Evolutionary conservation across 2,113 vertebrate species (phyloP).

Genomic region (Nothobranchius kuhntae): DNA sequence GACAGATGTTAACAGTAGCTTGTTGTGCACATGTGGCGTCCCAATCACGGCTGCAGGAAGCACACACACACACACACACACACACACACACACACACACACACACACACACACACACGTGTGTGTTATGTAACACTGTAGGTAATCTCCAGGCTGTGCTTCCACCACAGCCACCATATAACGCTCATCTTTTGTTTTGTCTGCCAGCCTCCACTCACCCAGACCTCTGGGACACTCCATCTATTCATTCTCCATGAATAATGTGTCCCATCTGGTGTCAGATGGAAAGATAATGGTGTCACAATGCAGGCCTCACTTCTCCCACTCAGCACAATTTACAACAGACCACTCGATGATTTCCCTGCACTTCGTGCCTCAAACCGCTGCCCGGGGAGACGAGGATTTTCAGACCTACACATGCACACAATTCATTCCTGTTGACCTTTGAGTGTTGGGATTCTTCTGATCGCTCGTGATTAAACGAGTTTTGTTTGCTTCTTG

Average conservation of each 20-base stretch:
- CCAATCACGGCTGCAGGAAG: conserved; percentile 38
- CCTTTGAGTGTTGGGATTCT: conserved; percentile 33
- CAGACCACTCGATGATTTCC: conserved; percentile 58
- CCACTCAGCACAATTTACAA: conserved; percentile 64
- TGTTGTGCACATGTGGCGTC: conserved; percentile 40
- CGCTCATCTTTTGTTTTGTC: conserved; percentile 50
- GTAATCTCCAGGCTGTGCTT: conserved; percentile 42
- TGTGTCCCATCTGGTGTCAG: conserved; percentile 68
- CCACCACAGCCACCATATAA: conserved; percentile 27
- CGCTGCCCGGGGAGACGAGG: conserved; percentile 42
- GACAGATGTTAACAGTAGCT: conserved; percentile 50
- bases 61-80: conserved; percentile 3
- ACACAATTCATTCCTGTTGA: conserved; percentile 50
- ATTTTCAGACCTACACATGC: conserved; percentile 54
- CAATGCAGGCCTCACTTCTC: conserved; percentile 61
- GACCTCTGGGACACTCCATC: conserved; percentile 53
- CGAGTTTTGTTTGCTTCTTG: conserved; percentile 3
- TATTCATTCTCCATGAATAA: conserved; percentile 73
- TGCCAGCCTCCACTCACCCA: conserved; percentile 33
- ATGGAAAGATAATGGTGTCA: conserved; percentile 74
- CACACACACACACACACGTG: conserved; percentile 9
- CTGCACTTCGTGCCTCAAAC: conserved; percentile 49
- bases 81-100: no score
- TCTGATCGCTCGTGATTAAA: conserved; percentile 49
- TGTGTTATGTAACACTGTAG: conserved; percentile 41